phyloP scores from a whole-genome alignment of 2,888 invertebrate genomes.

The Idaea aversata region DNA sequence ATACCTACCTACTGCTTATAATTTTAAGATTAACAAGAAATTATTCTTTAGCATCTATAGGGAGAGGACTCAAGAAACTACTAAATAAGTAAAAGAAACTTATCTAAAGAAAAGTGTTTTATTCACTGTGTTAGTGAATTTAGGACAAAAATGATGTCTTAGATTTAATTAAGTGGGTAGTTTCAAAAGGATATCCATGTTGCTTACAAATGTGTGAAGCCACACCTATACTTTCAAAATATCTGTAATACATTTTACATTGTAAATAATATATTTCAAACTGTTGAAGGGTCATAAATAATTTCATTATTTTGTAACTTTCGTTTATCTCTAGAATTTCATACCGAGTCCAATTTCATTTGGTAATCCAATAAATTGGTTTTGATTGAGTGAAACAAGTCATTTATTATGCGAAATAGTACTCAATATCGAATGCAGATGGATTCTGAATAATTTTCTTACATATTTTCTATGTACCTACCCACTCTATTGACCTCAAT shows the following conservation, averaged over 20 bases:
- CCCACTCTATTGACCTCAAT: conserved; percentile 11
- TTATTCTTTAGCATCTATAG: too few relatives aligned
- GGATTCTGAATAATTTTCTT: conserved; percentile 24
- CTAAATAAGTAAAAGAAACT: too few relatives aligned
- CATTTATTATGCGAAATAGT: conserved; percentile 33
- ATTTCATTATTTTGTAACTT: conserved; percentile 41
- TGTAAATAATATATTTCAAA: conserved; percentile 27
- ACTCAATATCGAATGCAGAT: conserved; percentile 24
- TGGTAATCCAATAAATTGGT: conserved; percentile 48
- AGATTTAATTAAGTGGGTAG: background rate
- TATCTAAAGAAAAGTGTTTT: too few relatives aligned
- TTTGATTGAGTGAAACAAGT: conserved; percentile 37
- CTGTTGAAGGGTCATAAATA: conserved; percentile 34
- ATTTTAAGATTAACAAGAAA: too few relatives aligned
- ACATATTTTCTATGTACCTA: conserved; percentile 11
- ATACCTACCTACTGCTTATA: too few relatives aligned
- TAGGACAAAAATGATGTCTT: too few relatives aligned
- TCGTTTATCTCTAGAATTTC: conserved; percentile 30
- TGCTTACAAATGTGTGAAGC: background rate
- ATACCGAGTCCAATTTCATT: conserved; percentile 34
- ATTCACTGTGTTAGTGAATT: too few relatives aligned
- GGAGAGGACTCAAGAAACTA: too few relatives aligned
- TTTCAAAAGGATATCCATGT: background rate
- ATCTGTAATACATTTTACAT: conserved; percentile 11
- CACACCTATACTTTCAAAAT: background rate